Percentiles rank a stretch among this genome's conserved stretches.
These are phyloP conservation scores for Astreopora myriophthalma DNA, from an alignment of 64 coral and sea anemone genomes.

Conservation along the genomic window DNA sequence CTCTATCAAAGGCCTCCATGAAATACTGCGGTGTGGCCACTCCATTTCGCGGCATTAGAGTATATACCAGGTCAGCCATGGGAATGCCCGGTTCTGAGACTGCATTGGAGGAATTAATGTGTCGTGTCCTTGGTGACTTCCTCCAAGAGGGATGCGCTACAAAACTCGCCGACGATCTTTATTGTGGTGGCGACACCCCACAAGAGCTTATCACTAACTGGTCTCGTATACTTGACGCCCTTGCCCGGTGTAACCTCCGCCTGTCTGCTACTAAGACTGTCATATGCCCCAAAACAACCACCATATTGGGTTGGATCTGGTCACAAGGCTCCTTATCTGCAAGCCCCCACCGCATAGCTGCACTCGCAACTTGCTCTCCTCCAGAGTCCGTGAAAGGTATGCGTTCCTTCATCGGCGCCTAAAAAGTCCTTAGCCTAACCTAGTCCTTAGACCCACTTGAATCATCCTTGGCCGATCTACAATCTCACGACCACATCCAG, in stretches of 20 bases:
- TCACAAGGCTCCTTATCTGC: neutral
- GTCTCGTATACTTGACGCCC: no score
- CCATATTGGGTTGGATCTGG: conserved; percentile 52
- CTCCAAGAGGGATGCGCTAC: neutral
- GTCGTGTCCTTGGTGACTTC: neutral
- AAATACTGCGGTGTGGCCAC: conserved; percentile 28
- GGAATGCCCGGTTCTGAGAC: neutral
- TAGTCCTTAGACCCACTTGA: neutral
- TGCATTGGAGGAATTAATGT: conserved; percentile 41
- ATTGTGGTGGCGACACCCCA: conserved; percentile 18
- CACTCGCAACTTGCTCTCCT: neutral
- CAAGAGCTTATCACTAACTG: conserved; percentile 17
- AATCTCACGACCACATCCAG: neutral
- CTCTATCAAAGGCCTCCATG: neutral
- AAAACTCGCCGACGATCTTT: conserved; percentile 24
- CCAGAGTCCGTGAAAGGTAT: neutral
- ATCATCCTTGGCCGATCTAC: neutral
- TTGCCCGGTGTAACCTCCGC: neutral
- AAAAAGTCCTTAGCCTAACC: conserved; percentile 36
- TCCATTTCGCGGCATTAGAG: neutral
- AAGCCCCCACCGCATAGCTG: conserved; percentile 9
- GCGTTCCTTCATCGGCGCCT: conserved; percentile 44
- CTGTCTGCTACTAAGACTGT: conserved; percentile 35
- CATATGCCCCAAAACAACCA: conserved; percentile 33
- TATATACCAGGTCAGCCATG: conserved; percentile 21